Evolutionary conservation across 2,797 vertebrate species (phyloP).

Genomic region (Hafferia zeledoni): DNA sequence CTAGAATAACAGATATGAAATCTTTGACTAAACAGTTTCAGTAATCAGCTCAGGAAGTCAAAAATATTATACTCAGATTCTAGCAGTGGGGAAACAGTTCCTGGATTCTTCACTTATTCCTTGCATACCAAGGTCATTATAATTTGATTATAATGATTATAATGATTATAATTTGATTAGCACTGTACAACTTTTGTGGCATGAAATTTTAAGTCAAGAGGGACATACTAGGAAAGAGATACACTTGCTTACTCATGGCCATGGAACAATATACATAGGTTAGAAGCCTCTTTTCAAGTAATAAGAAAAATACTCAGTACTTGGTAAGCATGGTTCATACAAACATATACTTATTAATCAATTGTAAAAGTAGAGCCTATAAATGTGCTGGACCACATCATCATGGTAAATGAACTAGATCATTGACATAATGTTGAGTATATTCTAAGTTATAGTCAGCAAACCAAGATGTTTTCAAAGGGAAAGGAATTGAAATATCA

Average conservation of each 20-base stretch:
- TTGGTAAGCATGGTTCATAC: neutral
- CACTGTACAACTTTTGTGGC: rapidly evolving
- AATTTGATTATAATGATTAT: neutral
- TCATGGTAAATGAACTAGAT: neutral
- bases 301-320: neutral
- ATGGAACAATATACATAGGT: neutral
- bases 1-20: neutral
- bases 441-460: neutral
- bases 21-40: neutral
- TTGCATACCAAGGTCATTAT: neutral
- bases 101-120: neutral
- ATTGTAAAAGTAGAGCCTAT: neutral
- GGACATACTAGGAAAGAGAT: neutral
- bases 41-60: neutral
- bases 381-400: neutral
- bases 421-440: neutral
- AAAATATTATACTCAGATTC: neutral
- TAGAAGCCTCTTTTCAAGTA: neutral
- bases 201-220: neutral
- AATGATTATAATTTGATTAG: neutral
- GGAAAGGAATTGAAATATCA: neutral
- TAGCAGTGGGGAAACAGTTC: neutral
- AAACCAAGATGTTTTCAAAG: neutral
- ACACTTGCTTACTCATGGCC: neutral
- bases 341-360: neutral